Evolutionary conservation across 2,113 vertebrate species (phyloP).

Genomic region (Prietella phreatophila): DNA sequence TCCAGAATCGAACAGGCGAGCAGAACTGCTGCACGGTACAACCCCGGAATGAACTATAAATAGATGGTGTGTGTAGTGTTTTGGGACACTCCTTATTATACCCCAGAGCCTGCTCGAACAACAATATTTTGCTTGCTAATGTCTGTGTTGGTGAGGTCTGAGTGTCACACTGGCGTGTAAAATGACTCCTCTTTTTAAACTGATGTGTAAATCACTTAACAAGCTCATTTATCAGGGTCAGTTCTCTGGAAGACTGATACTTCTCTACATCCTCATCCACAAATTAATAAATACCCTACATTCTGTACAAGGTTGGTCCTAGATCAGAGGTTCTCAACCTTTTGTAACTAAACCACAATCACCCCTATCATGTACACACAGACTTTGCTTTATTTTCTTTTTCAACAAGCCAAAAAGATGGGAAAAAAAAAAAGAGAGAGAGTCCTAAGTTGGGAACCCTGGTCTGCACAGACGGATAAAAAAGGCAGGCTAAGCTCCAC

Average conservation of each 20-base stretch:
- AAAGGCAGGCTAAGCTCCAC: too few relatives aligned
- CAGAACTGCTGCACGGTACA: background rate
- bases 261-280: background rate
- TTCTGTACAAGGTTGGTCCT: too few relatives aligned
- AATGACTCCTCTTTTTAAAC: background rate
- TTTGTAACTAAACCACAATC: too few relatives aligned
- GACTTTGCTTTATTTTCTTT: too few relatives aligned
- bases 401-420: too few relatives aligned
- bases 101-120: background rate
- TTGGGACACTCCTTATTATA: background rate
- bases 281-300: background rate
- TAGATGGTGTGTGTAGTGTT: background rate
- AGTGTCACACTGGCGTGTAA: background rate
- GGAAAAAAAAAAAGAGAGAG: too few relatives aligned
- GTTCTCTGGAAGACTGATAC: background rate
- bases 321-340: too few relatives aligned
- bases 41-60: background rate
- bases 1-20: background rate
- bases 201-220: background rate
- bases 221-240: background rate
- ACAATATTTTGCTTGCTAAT: conserved; percentile 3
- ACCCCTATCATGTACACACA: too few relatives aligned
- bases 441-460: too few relatives aligned
- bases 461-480: too few relatives aligned
- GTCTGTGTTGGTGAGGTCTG: background rate